A percentile compares a stretch with the other conserved stretches of the same genome.
These are phyloP conservation scores for Epistrophe grossulariae DNA, from an alignment of 2,888 invertebrate species.

Conservation along the genomic window DNA sequence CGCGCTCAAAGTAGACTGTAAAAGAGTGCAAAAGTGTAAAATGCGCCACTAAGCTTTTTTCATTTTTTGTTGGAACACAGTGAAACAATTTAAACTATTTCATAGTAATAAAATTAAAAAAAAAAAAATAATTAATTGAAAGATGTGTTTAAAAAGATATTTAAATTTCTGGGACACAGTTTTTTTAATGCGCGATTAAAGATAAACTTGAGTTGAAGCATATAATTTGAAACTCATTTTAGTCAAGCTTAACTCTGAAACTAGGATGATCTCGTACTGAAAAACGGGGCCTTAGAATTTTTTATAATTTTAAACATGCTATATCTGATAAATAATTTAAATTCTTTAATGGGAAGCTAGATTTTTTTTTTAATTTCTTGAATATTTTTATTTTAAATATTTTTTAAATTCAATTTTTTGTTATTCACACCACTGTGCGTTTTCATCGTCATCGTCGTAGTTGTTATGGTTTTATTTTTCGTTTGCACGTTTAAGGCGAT, in stretches of 20 bases:
- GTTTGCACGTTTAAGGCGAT: conserved; percentile 5
- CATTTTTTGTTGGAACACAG: not conserved
- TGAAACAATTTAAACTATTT: not conserved
- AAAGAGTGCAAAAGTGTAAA: conserved; percentile 4
- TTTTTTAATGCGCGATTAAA: too few relatives aligned
- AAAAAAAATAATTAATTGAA: not conserved
- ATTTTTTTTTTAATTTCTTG: not conserved
- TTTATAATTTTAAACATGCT: too few relatives aligned
- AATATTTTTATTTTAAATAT: not conserved
- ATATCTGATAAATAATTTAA: too few relatives aligned
- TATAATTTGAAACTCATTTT: too few relatives aligned
- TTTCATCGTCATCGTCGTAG: not conserved
- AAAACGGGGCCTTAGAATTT: too few relatives aligned
- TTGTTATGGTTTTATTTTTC: not conserved
- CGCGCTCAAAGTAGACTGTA: not conserved
- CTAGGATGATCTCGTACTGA: too few relatives aligned
- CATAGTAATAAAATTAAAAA: not conserved
- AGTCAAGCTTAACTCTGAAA: too few relatives aligned
- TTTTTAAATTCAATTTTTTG: not conserved
- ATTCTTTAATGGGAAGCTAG: too few relatives aligned
- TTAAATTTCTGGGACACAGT: too few relatives aligned
- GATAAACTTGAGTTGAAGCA: too few relatives aligned
- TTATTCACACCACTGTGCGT: not conserved
- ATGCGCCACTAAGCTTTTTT: not conserved
- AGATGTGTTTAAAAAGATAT: not conserved